Base-by-base conservation (phyloP, 2,888 invertebrate species). In the Miltochrista miniata region DNA sequence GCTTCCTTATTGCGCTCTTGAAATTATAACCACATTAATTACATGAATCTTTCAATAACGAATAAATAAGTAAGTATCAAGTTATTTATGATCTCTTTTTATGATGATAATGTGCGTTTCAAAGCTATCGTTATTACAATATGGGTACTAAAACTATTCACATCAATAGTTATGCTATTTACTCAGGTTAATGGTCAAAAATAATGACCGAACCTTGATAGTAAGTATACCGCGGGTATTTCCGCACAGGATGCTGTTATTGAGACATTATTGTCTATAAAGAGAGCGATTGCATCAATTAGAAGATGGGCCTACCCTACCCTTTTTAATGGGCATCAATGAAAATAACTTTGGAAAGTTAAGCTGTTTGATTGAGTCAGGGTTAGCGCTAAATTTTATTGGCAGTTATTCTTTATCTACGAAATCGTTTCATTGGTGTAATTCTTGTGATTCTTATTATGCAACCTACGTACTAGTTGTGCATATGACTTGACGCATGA, bases 241-340 rank as follows among this genome's bases (percentile, higher is more conserved):
- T 56, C 50, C 52, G 56, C 44, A 47, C 61, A 59, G 51, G 53
- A 64, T 54, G 41, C 48, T 35, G 35, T 64, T 64, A 68, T 68
- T 68, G 63, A 53, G 55, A 52, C 56, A 61, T 68, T 65, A 64
- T 64, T 64, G 61, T 64, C 56, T 53, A 64, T 64, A 53, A 64
- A 63, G 47, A 60, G 39, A 37, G 65, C 68, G 60, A 61, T 60
- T 47, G 49, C 61, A 51, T 44, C 51, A 59, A 53, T 64, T 48
- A 53, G 51, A 36, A 24, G n/a, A 40, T 8, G 10, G 31, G 40
- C 50, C 45, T 30, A 50, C 30, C 34, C 15, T 49, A 37, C 38
- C 43, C 18, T 36, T 10, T 14, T 29, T 49, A 39, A 44, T 43
- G 15, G 34, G 43, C 29, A 34, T 34, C 38, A 43, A 38, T 44